These are phyloP conservation scores for Latrodectus geometricus DNA, from an alignment of 1,140 invertebrate species.

Conservation along the genomic window DNA sequence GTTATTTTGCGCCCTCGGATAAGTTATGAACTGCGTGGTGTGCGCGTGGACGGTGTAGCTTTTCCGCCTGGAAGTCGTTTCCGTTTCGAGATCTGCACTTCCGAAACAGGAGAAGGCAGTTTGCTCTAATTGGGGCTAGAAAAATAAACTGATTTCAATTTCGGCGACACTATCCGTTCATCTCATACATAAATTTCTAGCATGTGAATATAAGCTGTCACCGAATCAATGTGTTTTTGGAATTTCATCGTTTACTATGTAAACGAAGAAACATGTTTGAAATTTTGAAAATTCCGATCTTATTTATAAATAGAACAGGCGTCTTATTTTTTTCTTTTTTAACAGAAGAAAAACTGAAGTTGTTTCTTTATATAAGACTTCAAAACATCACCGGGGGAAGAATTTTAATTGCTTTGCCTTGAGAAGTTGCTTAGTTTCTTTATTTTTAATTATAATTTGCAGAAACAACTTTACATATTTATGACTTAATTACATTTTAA, in stretches of 20 bases:
- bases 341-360: neutral
- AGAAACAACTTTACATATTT: neutral
- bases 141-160: conserved; percentile 8
- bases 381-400: no score
- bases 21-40: conserved; percentile 25
- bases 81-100: neutral
- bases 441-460: neutral
- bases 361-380: neutral
- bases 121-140: conserved; percentile 24
- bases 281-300: neutral
- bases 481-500: neutral
- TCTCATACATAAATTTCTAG: neutral
- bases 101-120: neutral
- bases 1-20: conserved; percentile 22
- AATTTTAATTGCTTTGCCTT: neutral
- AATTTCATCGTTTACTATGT: neutral
- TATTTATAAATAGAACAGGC: no score
- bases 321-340: no score
- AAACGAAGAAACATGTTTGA: neutral
- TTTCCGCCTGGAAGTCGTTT: conserved; percentile 1
- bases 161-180: neutral
- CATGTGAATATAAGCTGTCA: neutral
- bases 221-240: neutral
- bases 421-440: neutral
- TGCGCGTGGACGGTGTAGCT: conserved; percentile 5